phyloP scores from a whole-genome alignment of 1,140 invertebrate species.

The Drosophila ogumai region DNA sequence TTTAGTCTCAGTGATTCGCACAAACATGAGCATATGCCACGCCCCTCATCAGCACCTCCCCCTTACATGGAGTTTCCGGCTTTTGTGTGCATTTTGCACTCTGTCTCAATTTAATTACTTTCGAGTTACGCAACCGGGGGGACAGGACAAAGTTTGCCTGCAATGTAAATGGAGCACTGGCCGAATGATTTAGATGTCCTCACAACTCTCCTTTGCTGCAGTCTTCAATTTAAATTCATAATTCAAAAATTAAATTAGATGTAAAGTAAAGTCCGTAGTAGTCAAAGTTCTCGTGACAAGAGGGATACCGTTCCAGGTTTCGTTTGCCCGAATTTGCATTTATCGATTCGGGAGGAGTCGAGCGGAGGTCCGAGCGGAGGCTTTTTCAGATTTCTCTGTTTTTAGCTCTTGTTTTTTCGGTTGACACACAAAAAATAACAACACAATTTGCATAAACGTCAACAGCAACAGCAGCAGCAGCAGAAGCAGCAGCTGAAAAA shows the following conservation, averaged over 20 bases:
- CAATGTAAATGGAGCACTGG: slow-evolving; percentile 41
- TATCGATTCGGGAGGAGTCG: slow-evolving; percentile 58
- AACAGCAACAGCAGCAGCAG: slow-evolving; percentile 27
- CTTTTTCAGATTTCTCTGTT: slow-evolving; percentile 48
- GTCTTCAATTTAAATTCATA: slow-evolving; percentile 59
- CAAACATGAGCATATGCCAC: slow-evolving; percentile 36
- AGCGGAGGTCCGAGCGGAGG: slow-evolving; percentile 12
- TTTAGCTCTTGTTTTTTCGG: slow-evolving; percentile 28
- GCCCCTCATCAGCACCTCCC: slow-evolving; percentile 18
- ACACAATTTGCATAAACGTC: slow-evolving; percentile 76
- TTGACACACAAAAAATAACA: slow-evolving; percentile 73
- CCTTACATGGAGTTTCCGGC: slow-evolving; percentile 30
- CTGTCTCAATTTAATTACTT: slow-evolving; percentile 80
- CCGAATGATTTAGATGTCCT: slow-evolving; percentile 41
- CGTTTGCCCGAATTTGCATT: slow-evolving; percentile 53
- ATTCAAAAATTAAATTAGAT: slow-evolving; percentile 74
- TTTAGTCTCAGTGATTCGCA: not conserved
- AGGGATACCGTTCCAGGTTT: slow-evolving; percentile 12
- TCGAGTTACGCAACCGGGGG: slow-evolving; percentile 69
- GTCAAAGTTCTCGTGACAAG: slow-evolving; percentile 1
- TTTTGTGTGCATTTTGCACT: slow-evolving; percentile 71
- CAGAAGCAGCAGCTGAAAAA: slow-evolving; percentile 2
- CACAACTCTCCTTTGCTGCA: slow-evolving; percentile 11
- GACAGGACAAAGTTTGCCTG: slow-evolving; percentile 65
- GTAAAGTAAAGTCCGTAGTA: slow-evolving; percentile 7